Evolutionary conservation across 2,888 invertebrate genomes (phyloP).

Genomic region (Pecten maximus): DNA sequence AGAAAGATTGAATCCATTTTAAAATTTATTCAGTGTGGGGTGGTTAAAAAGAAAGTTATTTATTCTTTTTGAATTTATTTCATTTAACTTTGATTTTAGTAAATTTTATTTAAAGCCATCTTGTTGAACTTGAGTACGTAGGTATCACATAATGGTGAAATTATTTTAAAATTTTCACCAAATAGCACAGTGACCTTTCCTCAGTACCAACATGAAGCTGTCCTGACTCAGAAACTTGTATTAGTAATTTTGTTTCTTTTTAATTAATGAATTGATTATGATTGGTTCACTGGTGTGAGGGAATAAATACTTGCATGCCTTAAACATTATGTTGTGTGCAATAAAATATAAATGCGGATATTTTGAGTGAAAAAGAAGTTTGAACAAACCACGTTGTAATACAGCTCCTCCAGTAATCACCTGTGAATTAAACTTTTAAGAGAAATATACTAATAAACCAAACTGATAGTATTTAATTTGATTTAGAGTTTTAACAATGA

Average conservation of each 20-base stretch:
- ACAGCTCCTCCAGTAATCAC: too few species aligned
- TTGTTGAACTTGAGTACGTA: conserved; percentile 30
- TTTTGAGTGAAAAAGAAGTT: too few species aligned
- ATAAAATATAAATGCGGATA: too few species aligned
- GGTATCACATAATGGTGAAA: neutral
- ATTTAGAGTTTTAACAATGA: too few species aligned
- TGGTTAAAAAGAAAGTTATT: neutral
- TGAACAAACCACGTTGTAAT: too few species aligned
- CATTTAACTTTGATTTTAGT: neutral
- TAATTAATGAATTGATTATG: neutral
- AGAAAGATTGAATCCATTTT: neutral
- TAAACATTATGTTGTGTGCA: too few species aligned
- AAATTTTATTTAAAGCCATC: neutral
- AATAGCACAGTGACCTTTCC: conserved; percentile 1
- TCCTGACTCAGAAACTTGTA: neutral
- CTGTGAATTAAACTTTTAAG: too few species aligned
- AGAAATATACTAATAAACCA: too few species aligned
- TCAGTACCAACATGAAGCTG: neutral
- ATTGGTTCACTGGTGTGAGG: too few species aligned
- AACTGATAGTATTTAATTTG: too few species aligned
- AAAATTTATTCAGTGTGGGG: neutral
- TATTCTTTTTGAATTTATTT: neutral
- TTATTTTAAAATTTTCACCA: neutral
- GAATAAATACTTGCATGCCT: too few species aligned
- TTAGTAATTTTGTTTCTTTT: neutral